These are phyloP conservation scores for Rhinella marina DNA, from an alignment of 2,797 vertebrate species.

Conservation along the genomic window DNA sequence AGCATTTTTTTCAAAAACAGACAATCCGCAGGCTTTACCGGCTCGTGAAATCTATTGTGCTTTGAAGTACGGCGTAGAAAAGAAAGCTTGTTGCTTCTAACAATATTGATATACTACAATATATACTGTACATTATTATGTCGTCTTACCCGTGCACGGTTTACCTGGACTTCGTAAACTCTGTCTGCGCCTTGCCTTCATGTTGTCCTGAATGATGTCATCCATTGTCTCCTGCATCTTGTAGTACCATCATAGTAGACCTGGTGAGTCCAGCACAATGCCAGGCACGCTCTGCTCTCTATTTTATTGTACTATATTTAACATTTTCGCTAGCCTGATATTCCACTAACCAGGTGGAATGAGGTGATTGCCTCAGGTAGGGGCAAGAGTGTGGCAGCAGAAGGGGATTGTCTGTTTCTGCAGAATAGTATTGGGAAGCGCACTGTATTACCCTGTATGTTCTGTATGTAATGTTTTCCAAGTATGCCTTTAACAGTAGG, in stretches of 20 bases:
- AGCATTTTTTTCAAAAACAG: neutral
- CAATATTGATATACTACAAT: neutral
- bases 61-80: neutral
- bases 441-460: too few species aligned
- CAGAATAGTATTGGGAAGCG: too few species aligned
- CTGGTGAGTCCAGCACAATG: too few species aligned
- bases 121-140: neutral
- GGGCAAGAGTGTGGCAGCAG: too few species aligned
- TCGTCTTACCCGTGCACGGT: neutral
- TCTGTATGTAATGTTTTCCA: too few species aligned
- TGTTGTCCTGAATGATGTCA: constrained; percentile 7
- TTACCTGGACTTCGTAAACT: neutral
- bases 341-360: too few species aligned
- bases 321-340: too few species aligned
- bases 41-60: constrained; percentile 22
- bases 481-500: too few species aligned
- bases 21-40: constrained; percentile 1
- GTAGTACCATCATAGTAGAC: neutral
- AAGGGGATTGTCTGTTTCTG: too few species aligned
- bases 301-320: too few species aligned
- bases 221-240: constrained; percentile 2
- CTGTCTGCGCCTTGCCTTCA: neutral
- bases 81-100: neutral
- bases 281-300: too few species aligned
- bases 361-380: too few species aligned